Evolutionary conservation across 2,797 vertebrate genomes (phyloP).

Genomic region (Galago senegalensis): DNA sequence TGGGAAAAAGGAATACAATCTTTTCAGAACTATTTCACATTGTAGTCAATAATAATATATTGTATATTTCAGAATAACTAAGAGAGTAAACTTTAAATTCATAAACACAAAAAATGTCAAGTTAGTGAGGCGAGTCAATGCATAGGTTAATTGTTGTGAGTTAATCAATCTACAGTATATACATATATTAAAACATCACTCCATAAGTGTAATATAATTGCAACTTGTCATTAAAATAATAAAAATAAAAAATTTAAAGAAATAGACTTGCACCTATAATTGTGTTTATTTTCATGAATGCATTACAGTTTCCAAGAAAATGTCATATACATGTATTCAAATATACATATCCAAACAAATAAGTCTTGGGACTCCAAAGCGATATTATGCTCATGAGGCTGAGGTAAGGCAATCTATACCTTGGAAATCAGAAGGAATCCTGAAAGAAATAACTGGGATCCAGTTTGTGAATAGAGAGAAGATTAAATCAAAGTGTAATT

Average conservation of each 20-base stretch:
- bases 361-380: not conserved
- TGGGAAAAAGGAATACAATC: not conserved
- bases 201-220: not conserved
- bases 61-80: not conserved
- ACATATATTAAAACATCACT: not conserved
- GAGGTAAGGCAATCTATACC: not conserved
- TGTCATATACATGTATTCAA: not conserved
- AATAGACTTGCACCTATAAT: not conserved
- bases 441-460: conserved; percentile 12
- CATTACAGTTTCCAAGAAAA: not conserved
- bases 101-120: not conserved
- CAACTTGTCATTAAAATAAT: not conserved
- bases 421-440: not conserved
- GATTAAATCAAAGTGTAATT: conserved; percentile 53
- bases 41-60: not conserved
- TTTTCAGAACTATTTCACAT: not conserved
- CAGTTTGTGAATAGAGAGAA: not conserved
- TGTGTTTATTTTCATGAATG: conserved; percentile 42
- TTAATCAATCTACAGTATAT: not conserved
- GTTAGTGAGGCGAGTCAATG: not conserved
- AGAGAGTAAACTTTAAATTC: not conserved
- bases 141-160: not conserved
- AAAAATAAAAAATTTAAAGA: not conserved
- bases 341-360: conserved; percentile 8
- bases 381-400: conserved; percentile 37